These are phyloP conservation scores for Hippoglossus hippoglossus DNA, from an alignment of 2,797 vertebrate genomes.

Conservation along the genomic window DNA sequence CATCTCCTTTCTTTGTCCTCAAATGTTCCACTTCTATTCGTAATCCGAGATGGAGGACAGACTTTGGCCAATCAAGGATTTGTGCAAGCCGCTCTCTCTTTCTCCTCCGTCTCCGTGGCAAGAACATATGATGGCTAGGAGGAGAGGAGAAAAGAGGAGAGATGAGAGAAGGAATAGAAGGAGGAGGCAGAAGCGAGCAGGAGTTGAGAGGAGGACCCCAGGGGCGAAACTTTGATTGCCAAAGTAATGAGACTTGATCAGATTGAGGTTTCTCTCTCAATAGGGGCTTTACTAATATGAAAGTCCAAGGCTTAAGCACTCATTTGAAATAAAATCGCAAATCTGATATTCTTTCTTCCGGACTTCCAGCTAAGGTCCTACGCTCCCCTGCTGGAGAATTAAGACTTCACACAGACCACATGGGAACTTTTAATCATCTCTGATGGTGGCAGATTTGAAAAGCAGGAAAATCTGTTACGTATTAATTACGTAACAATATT, in stretches of 20 bases:
- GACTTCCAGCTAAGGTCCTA: slow-evolving; percentile 68
- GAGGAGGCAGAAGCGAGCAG: slow-evolving; percentile 35
- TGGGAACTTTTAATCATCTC: slow-evolving; percentile 77
- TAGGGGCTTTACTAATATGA: slow-evolving; percentile 82
- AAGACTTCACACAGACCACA: slow-evolving; percentile 73
- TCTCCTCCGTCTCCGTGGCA: slow-evolving; percentile 56
- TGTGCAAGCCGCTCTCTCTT: slow-evolving; percentile 69
- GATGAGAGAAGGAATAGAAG: slow-evolving; percentile 27
- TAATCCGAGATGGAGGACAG: slow-evolving; percentile 81
- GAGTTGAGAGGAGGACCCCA: slow-evolving; percentile 64
- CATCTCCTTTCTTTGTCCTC: slow-evolving; percentile 75
- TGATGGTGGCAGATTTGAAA: slow-evolving; percentile 67
- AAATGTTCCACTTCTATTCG: slow-evolving; percentile 80
- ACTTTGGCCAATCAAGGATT: slow-evolving; percentile 84
- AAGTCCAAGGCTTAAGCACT: slow-evolving; percentile 83
- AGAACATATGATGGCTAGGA: slow-evolving; percentile 58
- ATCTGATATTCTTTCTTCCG: slow-evolving; percentile 82
- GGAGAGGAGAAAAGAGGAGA: slow-evolving; percentile 55
- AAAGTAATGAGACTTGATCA: slow-evolving; percentile 87
- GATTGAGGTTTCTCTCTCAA: slow-evolving; percentile 79
- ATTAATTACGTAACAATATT: slow-evolving; percentile 78
- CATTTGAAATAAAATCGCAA: slow-evolving; percentile 82
- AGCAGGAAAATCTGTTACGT: slow-evolving; percentile 55
- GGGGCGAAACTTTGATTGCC: slow-evolving; percentile 84
- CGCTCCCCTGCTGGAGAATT: slow-evolving; percentile 66